Percentiles rank a stretch among this genome's conserved stretches.
Conservation (phyloP, 2,113 vertebrate species). For the Synchiropus splendidus region DNA sequence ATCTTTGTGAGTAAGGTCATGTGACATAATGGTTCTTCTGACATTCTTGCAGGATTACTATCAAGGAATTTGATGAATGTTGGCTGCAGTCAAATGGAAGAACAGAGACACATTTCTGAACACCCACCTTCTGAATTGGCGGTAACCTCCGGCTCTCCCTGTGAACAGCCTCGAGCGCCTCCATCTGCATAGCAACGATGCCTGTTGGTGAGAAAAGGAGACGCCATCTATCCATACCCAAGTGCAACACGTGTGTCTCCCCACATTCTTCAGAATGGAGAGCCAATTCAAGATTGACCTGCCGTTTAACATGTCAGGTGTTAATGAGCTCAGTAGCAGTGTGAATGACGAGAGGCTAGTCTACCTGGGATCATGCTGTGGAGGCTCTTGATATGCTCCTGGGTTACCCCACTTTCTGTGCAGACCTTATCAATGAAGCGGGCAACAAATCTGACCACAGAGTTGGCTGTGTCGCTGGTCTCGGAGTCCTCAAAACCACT, state of each 20-base stretch:
- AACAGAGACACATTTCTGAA: no score
- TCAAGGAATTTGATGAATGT: no score
- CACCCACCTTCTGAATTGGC: conserved; percentile 91
- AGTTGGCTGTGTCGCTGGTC: conserved; percentile 88
- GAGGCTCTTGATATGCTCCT: conserved; percentile 95
- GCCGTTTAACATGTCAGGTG: conserved; percentile 29
- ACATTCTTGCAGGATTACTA: no score
- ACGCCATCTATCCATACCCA: conserved; percentile 17
- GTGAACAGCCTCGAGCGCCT: conserved; percentile 89
- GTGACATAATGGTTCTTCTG: no score
- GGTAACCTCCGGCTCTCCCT: conserved; percentile 92
- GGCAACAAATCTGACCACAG: conserved; percentile 85
- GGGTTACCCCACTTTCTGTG: conserved; percentile 93
- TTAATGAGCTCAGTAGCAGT: conserved; percentile 29
- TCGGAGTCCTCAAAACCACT: conserved; percentile 96
- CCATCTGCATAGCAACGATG: conserved; percentile 97
- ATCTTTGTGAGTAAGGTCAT: no score
- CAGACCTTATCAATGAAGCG: conserved; percentile 98
- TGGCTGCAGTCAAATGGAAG: no score
- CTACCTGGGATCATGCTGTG: conserved; percentile 98
- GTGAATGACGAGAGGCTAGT: conserved; percentile 12
- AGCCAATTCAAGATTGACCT: conserved; percentile 33
- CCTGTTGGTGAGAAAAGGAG: conserved; percentile 63
- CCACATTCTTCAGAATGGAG: conserved; percentile 10
- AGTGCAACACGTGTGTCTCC: conserved; percentile 2